phyloP scores from a whole-genome alignment of 1,140 invertebrate genomes.

The Coptotermes formosanus region DNA sequence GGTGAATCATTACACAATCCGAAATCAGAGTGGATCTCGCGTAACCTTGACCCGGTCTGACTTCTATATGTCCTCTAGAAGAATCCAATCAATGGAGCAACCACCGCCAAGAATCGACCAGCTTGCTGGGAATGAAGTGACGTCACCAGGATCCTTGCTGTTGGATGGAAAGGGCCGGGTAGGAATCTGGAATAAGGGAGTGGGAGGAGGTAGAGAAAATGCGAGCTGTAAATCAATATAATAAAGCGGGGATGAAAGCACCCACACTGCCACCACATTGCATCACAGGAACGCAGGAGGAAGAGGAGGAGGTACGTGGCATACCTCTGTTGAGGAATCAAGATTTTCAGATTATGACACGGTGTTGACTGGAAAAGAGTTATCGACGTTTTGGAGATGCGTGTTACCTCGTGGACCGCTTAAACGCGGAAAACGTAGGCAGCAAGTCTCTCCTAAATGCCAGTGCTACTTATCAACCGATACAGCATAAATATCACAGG shows the following conservation, averaged over 20 bases:
- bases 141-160: not conserved
- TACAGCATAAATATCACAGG: too few relatives aligned
- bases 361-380: too few relatives aligned
- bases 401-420: too few relatives aligned
- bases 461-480: too few relatives aligned
- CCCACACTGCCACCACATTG: too few relatives aligned
- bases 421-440: too few relatives aligned
- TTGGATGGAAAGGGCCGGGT: not conserved
- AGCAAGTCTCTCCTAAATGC: too few relatives aligned
- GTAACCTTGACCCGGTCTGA: not conserved
- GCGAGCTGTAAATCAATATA: not conserved
- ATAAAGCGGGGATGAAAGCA: not conserved
- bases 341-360: too few relatives aligned
- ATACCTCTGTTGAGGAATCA: too few relatives aligned
- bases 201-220: not conserved
- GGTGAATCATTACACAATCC: not conserved
- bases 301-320: too few relatives aligned
- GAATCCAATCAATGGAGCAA: not conserved
- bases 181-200: not conserved
- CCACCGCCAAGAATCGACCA: not conserved
- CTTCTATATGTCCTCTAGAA: slow-evolving; percentile 9
- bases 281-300: too few relatives aligned
- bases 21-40: not conserved
- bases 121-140: not conserved
- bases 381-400: too few relatives aligned